A percentile compares a stretch with the other conserved stretches of the same genome.
phyloP scores from a whole-genome alignment of 2,888 invertebrate species.

The Hydriomena furcata region DNA sequence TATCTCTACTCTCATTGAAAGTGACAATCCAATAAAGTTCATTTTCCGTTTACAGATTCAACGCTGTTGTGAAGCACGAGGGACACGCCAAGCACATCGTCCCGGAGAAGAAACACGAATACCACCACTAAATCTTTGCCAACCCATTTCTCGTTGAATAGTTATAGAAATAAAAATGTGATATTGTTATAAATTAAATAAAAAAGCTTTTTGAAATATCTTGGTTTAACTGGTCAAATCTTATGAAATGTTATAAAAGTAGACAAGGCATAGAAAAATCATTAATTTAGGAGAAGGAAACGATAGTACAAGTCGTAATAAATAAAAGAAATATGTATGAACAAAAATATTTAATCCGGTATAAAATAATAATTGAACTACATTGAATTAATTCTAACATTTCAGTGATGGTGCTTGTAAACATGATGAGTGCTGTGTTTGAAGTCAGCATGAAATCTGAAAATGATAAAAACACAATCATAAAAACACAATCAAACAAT shows the following conservation, averaged over 20 bases:
- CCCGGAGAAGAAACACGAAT: slow-evolving; percentile 33
- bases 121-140: slow-evolving; percentile 19
- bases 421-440: slow-evolving; percentile 36
- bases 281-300: too few species aligned
- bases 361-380: too few species aligned
- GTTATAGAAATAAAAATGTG: background rate
- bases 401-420: slow-evolving; percentile 36
- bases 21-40: background rate
- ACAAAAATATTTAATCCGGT: too few species aligned
- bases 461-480: background rate
- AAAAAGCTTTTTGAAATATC: background rate
- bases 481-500: background rate
- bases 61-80: slow-evolving; percentile 41
- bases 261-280: too few species aligned
- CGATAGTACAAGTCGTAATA: too few species aligned
- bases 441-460: slow-evolving; percentile 41
- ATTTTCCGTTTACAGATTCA: slow-evolving; percentile 44
- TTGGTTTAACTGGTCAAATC: too few species aligned
- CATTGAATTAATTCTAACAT: background rate
- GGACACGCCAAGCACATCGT: slow-evolving; percentile 40
- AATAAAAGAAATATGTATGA: too few species aligned
- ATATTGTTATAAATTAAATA: background rate
- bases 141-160: too few species aligned
- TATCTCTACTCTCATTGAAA: background rate
- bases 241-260: too few species aligned